Conservation (phyloP, 2,113 vertebrate genomes). For the Nematolebias whitei region DNA sequence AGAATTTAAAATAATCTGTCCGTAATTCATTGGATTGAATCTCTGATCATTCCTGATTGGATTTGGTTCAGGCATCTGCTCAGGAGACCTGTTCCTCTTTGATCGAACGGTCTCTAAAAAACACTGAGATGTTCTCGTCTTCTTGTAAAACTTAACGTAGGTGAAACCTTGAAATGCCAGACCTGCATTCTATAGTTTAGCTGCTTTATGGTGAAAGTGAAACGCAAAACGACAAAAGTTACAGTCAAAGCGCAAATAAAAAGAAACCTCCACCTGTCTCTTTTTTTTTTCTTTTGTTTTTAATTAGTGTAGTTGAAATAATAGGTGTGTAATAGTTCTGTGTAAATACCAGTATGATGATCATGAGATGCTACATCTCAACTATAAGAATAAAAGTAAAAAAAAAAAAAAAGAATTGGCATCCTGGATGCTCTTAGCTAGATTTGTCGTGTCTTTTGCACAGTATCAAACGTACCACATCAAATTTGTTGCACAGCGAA, state of each 20-base stretch:
- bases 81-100: constrained; percentile 40
- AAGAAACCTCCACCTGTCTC: constrained; percentile 59
- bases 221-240: constrained; percentile 66
- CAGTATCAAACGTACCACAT: constrained; percentile 52
- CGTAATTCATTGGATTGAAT: constrained; percentile 45
- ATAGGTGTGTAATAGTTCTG: constrained; percentile 69
- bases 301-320: constrained; percentile 70
- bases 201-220: constrained; percentile 73
- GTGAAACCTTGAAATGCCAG: constrained; percentile 56
- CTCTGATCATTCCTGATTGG: constrained; percentile 49
- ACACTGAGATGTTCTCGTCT: constrained; percentile 54
- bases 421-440: constrained; percentile 65
- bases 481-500: constrained; percentile 55
- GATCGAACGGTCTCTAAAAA: constrained; percentile 46
- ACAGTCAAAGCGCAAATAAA: constrained; percentile 41
- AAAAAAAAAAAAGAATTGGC: constrained; percentile 46
- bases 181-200: constrained; percentile 66
- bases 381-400: constrained; percentile 40
- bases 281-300: not conserved
- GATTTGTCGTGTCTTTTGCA: constrained; percentile 66
- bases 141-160: constrained; percentile 60
- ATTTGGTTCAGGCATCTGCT: constrained; percentile 49
- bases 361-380: constrained; percentile 52
- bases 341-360: constrained; percentile 70
- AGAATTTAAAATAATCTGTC: constrained; percentile 52